phyloP scores from a whole-genome alignment of 2,888 invertebrate species.

The Bimastos eiseni region DNA sequence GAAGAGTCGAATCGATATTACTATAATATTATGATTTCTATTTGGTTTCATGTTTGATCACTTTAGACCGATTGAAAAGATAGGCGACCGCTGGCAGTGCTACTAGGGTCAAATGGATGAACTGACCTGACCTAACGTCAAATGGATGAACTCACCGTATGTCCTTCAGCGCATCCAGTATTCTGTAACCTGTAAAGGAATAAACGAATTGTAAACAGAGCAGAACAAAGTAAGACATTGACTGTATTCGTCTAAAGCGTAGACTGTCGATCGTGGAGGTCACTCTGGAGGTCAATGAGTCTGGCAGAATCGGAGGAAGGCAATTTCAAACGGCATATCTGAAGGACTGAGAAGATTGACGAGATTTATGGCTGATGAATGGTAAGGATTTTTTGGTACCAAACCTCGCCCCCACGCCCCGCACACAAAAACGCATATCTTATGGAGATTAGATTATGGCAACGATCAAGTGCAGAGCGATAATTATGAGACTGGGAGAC shows the following conservation, averaged over 20 bases:
- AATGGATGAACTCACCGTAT: slow-evolving; percentile 13
- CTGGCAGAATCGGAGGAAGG: background rate
- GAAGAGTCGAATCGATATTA: background rate
- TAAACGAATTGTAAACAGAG: background rate
- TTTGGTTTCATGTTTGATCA: background rate
- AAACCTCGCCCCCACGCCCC: too few relatives aligned
- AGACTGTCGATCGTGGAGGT: too few relatives aligned
- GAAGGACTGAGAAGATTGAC: background rate
- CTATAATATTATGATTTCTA: too few relatives aligned
- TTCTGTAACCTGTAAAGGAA: slow-evolving; percentile 23
- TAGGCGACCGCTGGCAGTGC: background rate
- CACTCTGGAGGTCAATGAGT: background rate
- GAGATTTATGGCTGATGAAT: background rate
- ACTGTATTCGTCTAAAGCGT: background rate
- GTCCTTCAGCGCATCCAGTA: slow-evolving; percentile 27
- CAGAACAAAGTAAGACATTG: background rate
- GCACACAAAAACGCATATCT: too few relatives aligned
- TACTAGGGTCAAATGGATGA: too few relatives aligned
- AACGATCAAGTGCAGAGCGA: too few relatives aligned
- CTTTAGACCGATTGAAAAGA: background rate
- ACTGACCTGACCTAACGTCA: too few relatives aligned
- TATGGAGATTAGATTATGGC: too few relatives aligned
- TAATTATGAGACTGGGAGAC: too few relatives aligned
- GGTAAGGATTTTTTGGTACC: too few relatives aligned
- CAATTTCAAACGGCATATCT: background rate